Base-by-base conservation (phyloP, 2,113 vertebrate species). In the Halichoeres trimaculatus region DNA sequence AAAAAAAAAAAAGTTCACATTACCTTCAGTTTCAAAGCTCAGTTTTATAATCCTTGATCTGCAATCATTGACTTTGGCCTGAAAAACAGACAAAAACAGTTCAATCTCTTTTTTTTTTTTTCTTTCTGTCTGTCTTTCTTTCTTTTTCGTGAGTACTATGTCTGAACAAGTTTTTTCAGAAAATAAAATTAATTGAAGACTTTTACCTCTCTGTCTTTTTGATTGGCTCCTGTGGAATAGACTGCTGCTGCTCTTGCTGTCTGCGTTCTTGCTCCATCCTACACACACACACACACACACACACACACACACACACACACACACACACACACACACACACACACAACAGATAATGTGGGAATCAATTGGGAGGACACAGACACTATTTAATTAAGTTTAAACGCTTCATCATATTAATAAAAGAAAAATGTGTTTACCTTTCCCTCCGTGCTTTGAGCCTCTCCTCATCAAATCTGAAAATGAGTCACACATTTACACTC, bases 391-490 rank as follows among this genome's bases (percentile, higher is more conserved):
- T 54, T 17, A 11, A n/a, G 10, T 1, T 43, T 23, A 41, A 56
- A 52, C 61, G 17, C 38, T 59, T 50, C 0, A 14, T 54, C 5
- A 24, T 50, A 75, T 60, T 17, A 8, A 34, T 3, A 57, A 1
- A 10, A 50, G 8, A 75, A n/a, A 43, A 17, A 30, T 59, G 9
- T 20, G 41, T 78, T 78, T 83, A 98, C 98, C 96, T 96, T 88
- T 97, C 96, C 81, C 90, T 96, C 11, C 94, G 94, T 40, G 95
- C 96, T 91, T 95, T 96, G 76, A 96, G 96, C 78, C 96, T 94
- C 83, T 99, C 97, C 56, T 99, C 97, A n/a, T 99, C 98, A 3
- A 93, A 98, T 52, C 98, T 99, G 83, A 59, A 92, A 89, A 12
- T 11, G 55, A 69, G 14, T 30, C 34, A 73, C 8, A 74, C 2